These are phyloP conservation scores for Ylistrum balloti DNA, from an alignment of 1,140 invertebrate species.

Conservation along the genomic window DNA sequence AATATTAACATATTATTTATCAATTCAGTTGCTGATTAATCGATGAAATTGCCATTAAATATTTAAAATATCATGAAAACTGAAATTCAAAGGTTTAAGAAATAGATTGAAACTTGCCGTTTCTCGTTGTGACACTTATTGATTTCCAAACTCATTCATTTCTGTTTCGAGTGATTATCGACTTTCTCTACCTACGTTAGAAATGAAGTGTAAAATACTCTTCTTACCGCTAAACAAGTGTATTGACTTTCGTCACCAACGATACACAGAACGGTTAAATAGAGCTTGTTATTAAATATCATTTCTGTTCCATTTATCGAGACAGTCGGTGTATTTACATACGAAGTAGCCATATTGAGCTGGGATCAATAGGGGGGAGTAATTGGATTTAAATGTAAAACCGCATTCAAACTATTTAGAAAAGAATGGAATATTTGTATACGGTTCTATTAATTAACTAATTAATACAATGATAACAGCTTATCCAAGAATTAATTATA, in stretches of 20 bases:
- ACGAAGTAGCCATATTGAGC: background rate
- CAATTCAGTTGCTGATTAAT: no score
- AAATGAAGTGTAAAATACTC: background rate
- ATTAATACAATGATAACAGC: no score
- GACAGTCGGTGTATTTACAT: background rate
- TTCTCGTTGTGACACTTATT: background rate
- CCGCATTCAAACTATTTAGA: background rate
- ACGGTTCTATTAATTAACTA: no score
- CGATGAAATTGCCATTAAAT: no score
- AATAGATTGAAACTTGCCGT: no score
- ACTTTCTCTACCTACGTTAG: background rate
- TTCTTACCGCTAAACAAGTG: background rate
- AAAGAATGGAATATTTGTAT: no score
- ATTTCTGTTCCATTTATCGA: background rate
- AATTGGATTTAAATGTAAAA: background rate
- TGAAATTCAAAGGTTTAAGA: no score
- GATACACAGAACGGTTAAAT: background rate
- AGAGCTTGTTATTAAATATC: constrained; percentile 30
- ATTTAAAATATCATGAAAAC: no score
- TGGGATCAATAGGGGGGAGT: background rate
- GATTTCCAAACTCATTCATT: background rate
- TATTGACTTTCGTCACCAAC: background rate
- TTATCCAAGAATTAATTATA: no score
- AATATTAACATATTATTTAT: no score
- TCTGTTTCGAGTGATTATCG: background rate